phyloP scores from a whole-genome alignment of 2,888 invertebrate genomes.

The Acronicta alni region DNA sequence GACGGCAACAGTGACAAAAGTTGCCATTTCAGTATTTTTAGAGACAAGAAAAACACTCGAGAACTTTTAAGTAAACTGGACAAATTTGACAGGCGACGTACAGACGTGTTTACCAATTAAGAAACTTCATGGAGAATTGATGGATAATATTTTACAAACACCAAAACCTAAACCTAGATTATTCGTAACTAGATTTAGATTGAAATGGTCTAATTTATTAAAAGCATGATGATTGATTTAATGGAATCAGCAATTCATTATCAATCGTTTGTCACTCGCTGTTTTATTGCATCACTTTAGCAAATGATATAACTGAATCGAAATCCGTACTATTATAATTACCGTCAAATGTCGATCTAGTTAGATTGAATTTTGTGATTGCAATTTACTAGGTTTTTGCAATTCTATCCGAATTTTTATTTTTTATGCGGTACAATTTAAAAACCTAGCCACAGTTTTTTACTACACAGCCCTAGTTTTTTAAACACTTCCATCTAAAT shows the following conservation, averaged over 20 bases:
- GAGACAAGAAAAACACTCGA: no score
- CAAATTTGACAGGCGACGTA: no score
- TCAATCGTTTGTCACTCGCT: constrained; percentile 18
- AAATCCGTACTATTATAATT: constrained; percentile 14
- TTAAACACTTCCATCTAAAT: background rate
- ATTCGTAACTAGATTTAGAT: background rate
- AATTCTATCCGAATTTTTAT: background rate
- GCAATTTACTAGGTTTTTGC: constrained; percentile 6
- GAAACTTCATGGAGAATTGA: background rate
- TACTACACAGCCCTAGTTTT: background rate
- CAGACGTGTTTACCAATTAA: constrained; percentile 4
- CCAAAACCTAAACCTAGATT: background rate
- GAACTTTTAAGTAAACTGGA: no score
- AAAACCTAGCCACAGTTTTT: background rate
- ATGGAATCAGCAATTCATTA: constrained; percentile 22
- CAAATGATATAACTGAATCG: constrained; percentile 30
- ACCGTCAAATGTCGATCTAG: constrained; percentile 22
- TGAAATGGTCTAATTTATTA: constrained; percentile 6
- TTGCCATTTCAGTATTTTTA: background rate
- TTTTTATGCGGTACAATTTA: constrained; percentile 2
- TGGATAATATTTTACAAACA: constrained; percentile 9
- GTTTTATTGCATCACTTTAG: constrained; percentile 24
- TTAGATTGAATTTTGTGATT: constrained; percentile 12
- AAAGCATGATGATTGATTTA: constrained; percentile 17
- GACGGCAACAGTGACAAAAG: no score